Evolutionary conservation across 2,888 invertebrate genomes (phyloP), one percentile per base, ranked within the genome.

Genomic region (Acanthosepion esculentum): DNA sequence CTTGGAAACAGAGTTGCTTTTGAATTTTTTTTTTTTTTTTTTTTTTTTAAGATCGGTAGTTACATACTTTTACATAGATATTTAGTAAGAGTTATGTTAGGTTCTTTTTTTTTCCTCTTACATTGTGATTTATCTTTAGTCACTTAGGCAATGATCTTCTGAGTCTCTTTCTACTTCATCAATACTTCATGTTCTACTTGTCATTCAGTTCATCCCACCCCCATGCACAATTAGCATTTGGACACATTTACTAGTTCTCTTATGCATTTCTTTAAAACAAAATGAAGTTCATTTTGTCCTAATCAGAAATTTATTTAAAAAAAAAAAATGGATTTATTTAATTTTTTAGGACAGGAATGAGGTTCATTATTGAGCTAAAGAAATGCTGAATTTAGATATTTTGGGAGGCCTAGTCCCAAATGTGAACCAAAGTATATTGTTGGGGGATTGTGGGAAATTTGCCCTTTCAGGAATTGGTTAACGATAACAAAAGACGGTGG

Each of bases 121-220:
- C 33, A 10, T n/a, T 78, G 20, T 78, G 8, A 10, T 12, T n/a
- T 4, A 78, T n/a, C 10, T 5, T 15, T 78, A 78, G 78, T n/a
- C 23, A 5, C 10, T 12, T 78, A 20, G 55, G 59, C 20, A 7
- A 59, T 59, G 20, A 78, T 78, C 78, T 78, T 78, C 78, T 78
- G n/a, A 12, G n/a, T 78, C 78, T 78, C 78, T n/a, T n/a, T 78
- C n/a, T n/a, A n/a, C n/a, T 78, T 78, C 78, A 78, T 78, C 78
- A 78, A 78, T 78, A 78, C 78, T 78, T 78, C 78, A 78, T 78
- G n/a, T 78, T 64, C 64, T 64, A 78, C 78, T 78, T 78, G 78
- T 78, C n/a, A n/a, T n/a, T 78, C 78, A 78, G 2, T 78, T 23
- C 50, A 10, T 7, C 55, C 78, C 33, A 10, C n/a, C 78, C 78